phyloP scores from a whole-genome alignment of 1,140 invertebrate genomes.

The Helicorthomorpha holstii region DNA sequence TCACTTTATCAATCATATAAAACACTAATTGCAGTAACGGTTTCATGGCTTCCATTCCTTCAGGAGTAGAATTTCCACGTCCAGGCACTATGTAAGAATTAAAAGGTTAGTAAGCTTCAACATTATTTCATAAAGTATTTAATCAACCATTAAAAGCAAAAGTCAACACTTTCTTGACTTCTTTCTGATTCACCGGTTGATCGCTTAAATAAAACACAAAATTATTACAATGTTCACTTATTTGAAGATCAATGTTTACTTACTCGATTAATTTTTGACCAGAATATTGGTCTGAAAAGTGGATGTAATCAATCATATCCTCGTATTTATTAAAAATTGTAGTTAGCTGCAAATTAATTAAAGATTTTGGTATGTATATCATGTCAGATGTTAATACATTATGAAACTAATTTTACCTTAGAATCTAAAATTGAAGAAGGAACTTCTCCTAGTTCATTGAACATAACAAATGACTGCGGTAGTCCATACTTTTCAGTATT shows the following conservation, averaged over 20 bases:
- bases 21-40: slow-evolving; percentile 74
- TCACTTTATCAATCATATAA: slow-evolving; percentile 79
- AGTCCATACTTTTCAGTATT: slow-evolving; percentile 69
- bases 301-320: slow-evolving; percentile 81
- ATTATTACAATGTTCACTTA: not conserved
- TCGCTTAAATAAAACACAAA: not conserved
- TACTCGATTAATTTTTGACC: slow-evolving; percentile 76
- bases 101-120: slow-evolving; percentile 1
- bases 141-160: slow-evolving; percentile 53
- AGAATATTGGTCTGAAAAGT: slow-evolving; percentile 90
- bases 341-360: slow-evolving; percentile 21
- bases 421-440: slow-evolving; percentile 63
- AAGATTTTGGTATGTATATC: not conserved
- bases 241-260: slow-evolving; percentile 23
- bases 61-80: slow-evolving; percentile 23
- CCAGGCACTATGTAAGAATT: slow-evolving; percentile 22
- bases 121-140: slow-evolving; percentile 1
- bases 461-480: slow-evolving; percentile 55
- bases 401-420: slow-evolving; percentile 35
- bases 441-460: slow-evolving; percentile 82
- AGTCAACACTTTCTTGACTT: slow-evolving; percentile 60
- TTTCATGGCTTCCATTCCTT: slow-evolving; percentile 50
- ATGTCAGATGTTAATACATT: slow-evolving; percentile 13
- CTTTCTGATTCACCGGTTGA: slow-evolving; percentile 35
- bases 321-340: slow-evolving; percentile 70